phyloP scores from a whole-genome alignment of 2,888 invertebrate species.

The Nowickia ferox region DNA sequence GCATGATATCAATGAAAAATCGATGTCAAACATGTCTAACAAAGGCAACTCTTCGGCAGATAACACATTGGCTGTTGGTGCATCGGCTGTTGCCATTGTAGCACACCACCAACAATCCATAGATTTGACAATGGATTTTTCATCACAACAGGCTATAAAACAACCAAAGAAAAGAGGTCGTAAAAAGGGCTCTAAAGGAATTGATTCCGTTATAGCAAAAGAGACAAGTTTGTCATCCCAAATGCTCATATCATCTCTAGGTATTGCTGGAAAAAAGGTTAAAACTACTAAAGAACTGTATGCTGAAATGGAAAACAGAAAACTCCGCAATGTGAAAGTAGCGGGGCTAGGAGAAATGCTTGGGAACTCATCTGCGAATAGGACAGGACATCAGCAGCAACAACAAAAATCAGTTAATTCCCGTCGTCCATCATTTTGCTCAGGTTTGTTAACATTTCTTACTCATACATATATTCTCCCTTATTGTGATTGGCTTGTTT shows the following conservation, averaged over 20 bases:
- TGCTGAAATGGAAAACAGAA: conserved; percentile 82
- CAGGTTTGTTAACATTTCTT: conserved; percentile 76
- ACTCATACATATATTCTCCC: background rate
- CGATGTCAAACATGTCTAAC: conserved; percentile 48
- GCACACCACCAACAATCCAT: conserved; percentile 28
- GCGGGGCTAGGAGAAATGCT: conserved; percentile 58
- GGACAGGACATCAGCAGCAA: conserved; percentile 63
- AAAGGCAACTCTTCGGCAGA: conserved; percentile 43
- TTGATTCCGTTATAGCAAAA: conserved; percentile 81
- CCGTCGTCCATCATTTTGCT: conserved; percentile 79
- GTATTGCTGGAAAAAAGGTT: conserved; percentile 80
- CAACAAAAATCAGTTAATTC: conserved; percentile 57
- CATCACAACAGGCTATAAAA: conserved; percentile 48
- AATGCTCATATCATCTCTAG: conserved; percentile 76
- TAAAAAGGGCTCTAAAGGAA: conserved; percentile 82
- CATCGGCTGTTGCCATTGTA: background rate
- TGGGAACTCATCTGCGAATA: conserved; percentile 74
- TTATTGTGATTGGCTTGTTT: too few relatives aligned
- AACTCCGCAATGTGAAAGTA: conserved; percentile 69
- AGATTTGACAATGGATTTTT: conserved; percentile 42
- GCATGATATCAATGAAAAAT: conserved; percentile 49
- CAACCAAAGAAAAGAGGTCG: conserved; percentile 81
- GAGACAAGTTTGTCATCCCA: conserved; percentile 79
- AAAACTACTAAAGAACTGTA: conserved; percentile 83
- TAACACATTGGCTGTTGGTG: conserved; percentile 29